Evolutionary conservation across 1,140 invertebrate genomes (phyloP).

Genomic region (Micrasema longulum): DNA sequence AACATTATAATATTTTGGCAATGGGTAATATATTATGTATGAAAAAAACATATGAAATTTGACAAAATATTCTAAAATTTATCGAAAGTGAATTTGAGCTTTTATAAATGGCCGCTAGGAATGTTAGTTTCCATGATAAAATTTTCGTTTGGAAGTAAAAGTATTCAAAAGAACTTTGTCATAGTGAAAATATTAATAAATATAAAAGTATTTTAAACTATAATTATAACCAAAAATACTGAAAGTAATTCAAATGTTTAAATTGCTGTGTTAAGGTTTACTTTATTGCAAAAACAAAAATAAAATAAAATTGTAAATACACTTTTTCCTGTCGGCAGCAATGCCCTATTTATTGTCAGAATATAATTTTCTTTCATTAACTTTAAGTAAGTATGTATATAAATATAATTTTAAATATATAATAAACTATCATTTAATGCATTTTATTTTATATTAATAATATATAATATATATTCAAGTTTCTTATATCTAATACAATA

Average conservation of each 20-base stretch:
- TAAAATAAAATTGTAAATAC: constrained; percentile 9
- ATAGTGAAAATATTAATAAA: too few species aligned
- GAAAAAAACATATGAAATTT: too few species aligned
- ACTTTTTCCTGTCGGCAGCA: constrained; percentile 16
- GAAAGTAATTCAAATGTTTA: too few species aligned
- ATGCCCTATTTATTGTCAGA: constrained; percentile 53
- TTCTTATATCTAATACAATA: constrained; percentile 50
- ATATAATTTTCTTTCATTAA: constrained; percentile 46
- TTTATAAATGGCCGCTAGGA: neutral
- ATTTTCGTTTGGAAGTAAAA: too few species aligned
- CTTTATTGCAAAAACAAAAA: too few species aligned
- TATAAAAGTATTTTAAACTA: too few species aligned
- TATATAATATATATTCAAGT: constrained; percentile 41
- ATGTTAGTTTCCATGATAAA: too few species aligned
- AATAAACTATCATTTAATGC: constrained; percentile 51
- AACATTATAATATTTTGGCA: too few species aligned
- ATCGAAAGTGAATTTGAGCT: neutral
- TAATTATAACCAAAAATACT: neutral
- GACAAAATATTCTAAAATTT: too few species aligned
- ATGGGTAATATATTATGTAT: too few species aligned
- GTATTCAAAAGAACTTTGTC: too few species aligned
- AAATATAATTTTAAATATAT: constrained; percentile 49
- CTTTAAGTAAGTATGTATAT: constrained; percentile 47
- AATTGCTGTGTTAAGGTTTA: too few species aligned
- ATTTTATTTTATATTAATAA: constrained; percentile 37